Percentiles rank a stretch among this genome's conserved stretches.
These are phyloP conservation scores for Holocentrus rufus DNA, from an alignment of 2,797 vertebrate genomes.

Conservation along the genomic window DNA sequence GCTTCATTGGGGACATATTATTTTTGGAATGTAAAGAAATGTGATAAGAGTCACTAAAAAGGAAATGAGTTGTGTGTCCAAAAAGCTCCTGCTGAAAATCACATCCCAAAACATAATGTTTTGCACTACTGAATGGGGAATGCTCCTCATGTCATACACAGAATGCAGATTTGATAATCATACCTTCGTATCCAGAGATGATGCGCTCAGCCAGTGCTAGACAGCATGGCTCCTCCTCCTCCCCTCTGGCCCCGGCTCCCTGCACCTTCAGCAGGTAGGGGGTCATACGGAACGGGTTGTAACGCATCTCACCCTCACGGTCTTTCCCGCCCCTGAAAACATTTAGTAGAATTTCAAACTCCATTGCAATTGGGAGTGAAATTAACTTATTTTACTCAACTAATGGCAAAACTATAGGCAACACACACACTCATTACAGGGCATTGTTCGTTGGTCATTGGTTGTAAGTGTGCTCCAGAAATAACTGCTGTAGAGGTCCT, in stretches of 20 bases:
- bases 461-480: too few species aligned
- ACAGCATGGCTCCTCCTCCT: slow-evolving; percentile 87
- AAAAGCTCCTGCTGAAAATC: neutral
- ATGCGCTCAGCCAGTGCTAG: slow-evolving; percentile 88
- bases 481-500: too few species aligned
- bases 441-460: too few species aligned
- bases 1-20: too few species aligned
- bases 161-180: slow-evolving; percentile 17
- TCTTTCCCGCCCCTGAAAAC: slow-evolving; percentile 85
- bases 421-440: too few species aligned
- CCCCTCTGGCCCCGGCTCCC: slow-evolving; percentile 59
- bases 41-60: too few species aligned
- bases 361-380: neutral
- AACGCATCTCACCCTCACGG: slow-evolving; percentile 80
- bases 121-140: neutral
- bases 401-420: neutral
- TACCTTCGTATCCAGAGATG: slow-evolving; percentile 94
- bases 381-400: neutral
- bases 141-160: neutral
- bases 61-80: neutral
- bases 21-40: too few species aligned
- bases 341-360: neutral
- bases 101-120: neutral
- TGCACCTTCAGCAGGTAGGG: slow-evolving; percentile 86
- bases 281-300: slow-evolving; percentile 87